Conservation (phyloP, 23 tunicate species). For the Trididemnum miniatum region DNA sequence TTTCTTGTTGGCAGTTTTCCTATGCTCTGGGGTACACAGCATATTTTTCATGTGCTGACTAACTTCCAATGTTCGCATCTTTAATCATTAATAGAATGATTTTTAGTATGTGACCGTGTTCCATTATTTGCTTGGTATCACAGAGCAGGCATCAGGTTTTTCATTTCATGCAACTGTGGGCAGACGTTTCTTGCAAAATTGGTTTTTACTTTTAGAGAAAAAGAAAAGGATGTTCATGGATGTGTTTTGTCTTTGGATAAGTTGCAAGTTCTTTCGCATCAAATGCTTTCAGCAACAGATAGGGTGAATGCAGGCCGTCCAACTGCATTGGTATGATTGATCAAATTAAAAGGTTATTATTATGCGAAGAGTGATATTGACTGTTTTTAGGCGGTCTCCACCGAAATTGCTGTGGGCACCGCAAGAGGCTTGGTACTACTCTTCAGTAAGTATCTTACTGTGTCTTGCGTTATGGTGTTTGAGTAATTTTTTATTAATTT, state of each 20-base stretch:
- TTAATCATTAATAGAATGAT: too few species aligned
- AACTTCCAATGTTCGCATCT: too few species aligned
- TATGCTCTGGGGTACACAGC: too few species aligned
- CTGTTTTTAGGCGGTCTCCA: conserved; percentile 66
- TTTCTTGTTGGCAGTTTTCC: too few species aligned
- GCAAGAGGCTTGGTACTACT: conserved; percentile 74
- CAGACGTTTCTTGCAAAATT: not conserved
- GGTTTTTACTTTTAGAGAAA: conserved; percentile 7
- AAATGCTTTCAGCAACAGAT: conserved; percentile 55
- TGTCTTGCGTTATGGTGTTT: not conserved
- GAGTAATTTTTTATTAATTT: not conserved
- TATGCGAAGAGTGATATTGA: not conserved
- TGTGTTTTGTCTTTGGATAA: conserved; percentile 57
- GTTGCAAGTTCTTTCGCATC: conserved; percentile 59
- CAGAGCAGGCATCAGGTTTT: too few species aligned
- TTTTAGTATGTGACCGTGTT: too few species aligned
- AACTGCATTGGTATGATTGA: conserved; percentile 61
- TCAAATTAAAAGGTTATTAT: not conserved
- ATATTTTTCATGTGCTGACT: too few species aligned
- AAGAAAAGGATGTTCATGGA: conserved; percentile 43
- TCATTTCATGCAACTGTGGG: too few species aligned
- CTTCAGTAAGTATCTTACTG: conserved; percentile 68
- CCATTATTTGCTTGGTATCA: too few species aligned
- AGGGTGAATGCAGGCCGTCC: conserved; percentile 89
- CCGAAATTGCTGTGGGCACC: conserved; percentile 75